Conservation (phyloP, 1,140 invertebrate genomes). For the Drosophila busckii region DNA sequence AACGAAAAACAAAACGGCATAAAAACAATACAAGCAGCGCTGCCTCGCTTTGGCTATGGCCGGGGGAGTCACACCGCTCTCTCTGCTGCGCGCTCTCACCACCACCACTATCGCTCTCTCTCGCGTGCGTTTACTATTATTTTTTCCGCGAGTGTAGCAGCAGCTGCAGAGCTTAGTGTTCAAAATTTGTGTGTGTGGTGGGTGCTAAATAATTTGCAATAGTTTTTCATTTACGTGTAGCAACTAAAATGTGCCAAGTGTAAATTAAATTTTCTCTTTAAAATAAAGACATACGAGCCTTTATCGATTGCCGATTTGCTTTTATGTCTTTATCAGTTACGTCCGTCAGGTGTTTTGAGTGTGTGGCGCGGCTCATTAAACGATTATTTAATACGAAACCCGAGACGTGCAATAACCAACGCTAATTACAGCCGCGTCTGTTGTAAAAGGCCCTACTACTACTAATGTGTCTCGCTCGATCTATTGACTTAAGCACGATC, state of each 20-base stretch:
- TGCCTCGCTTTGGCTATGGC: conserved; percentile 31
- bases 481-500: conserved; percentile 12
- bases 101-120: conserved; percentile 16
- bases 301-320: conserved; percentile 21
- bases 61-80: conserved; percentile 31
- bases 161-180: conserved; percentile 9
- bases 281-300: conserved; percentile 1
- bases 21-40: conserved; percentile 7
- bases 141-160: conserved; percentile 21
- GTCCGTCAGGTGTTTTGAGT: conserved; percentile 17
- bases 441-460: conserved; percentile 35
- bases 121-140: conserved; percentile 31
- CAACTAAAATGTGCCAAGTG: conserved; percentile 28
- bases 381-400: conserved; percentile 51
- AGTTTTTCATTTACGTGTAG: conserved; percentile 14
- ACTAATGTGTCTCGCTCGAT: conserved; percentile 8
- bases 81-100: conserved; percentile 34
- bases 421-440: conserved; percentile 42
- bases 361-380: conserved; percentile 44
- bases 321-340: conserved; percentile 27
- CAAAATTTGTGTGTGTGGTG: conserved; percentile 25
- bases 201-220: conserved; percentile 39
- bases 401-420: conserved; percentile 27
- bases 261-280: conserved; percentile 18
- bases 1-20: conserved; percentile 22